Evolutionary conservation across 2,797 vertebrate species (phyloP).

Genomic region (Crax fasciolata): DNA sequence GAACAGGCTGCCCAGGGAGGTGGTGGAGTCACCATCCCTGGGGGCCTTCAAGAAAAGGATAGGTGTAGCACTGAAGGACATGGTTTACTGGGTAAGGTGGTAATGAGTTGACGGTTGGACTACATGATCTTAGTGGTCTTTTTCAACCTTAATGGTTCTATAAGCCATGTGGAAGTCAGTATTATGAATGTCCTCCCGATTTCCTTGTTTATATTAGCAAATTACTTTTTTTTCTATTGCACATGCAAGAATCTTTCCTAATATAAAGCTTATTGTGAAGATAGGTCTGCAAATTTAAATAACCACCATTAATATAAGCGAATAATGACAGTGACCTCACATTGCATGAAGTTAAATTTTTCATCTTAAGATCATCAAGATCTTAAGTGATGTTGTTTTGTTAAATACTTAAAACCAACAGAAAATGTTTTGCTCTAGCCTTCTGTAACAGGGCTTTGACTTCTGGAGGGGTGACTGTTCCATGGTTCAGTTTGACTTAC

Average conservation of each 20-base stretch:
- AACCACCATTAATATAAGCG: background rate
- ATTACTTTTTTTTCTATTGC: background rate
- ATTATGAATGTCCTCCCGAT: background rate
- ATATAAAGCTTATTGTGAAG: background rate
- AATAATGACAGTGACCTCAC: background rate
- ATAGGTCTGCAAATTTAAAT: background rate
- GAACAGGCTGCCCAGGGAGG: too few relatives aligned
- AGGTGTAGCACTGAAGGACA: too few relatives aligned
- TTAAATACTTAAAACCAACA: background rate
- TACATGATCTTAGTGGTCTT: too few relatives aligned
- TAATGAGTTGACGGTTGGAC: too few relatives aligned
- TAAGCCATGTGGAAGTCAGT: background rate
- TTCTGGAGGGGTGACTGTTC: background rate
- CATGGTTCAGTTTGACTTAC: background rate
- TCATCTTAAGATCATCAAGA: accelerated
- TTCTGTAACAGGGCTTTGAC: background rate
- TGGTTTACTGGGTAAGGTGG: too few relatives aligned
- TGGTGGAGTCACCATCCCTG: too few relatives aligned
- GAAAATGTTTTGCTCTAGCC: background rate
- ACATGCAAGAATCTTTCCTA: background rate
- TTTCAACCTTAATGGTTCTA: too few relatives aligned
- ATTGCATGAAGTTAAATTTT: background rate
- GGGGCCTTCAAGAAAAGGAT: too few relatives aligned
- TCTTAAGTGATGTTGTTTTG: background rate
- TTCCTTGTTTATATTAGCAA: background rate